Evolutionary conservation across 1,140 invertebrate species (phyloP).

Genomic region (Drosophila virilis): DNA sequence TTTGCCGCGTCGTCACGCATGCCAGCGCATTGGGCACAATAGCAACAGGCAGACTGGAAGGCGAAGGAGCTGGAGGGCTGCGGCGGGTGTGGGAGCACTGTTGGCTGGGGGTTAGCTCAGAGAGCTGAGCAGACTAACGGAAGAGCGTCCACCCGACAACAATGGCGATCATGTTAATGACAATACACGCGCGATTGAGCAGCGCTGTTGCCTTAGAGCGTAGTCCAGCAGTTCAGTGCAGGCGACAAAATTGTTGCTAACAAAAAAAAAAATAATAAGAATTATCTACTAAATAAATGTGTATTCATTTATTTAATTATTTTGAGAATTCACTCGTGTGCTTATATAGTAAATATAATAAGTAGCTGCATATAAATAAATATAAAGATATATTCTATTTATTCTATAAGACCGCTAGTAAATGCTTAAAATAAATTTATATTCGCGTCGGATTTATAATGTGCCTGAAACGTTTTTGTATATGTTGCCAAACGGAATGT

Average conservation of each 20-base stretch:
- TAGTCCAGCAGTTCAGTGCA: slow-evolving; percentile 11
- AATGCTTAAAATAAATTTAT: not conserved
- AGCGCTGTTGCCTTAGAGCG: slow-evolving; percentile 1
- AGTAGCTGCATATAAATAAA: too few species aligned
- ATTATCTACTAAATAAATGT: not conserved
- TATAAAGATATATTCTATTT: too few species aligned
- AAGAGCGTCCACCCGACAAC: slow-evolving; percentile 42
- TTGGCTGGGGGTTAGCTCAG: not conserved
- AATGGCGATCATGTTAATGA: slow-evolving; percentile 48
- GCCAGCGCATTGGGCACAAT: slow-evolving; percentile 81
- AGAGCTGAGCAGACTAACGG: slow-evolving; percentile 13
- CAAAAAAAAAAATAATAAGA: not conserved
- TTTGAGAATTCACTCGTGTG: too few species aligned
- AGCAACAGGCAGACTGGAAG: slow-evolving; percentile 8
- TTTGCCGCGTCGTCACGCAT: slow-evolving; percentile 82
- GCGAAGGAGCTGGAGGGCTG: not conserved
- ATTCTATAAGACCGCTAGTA: not conserved
- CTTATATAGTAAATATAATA: too few species aligned
- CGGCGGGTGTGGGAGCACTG: slow-evolving; percentile 4
- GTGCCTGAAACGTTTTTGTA: not conserved
- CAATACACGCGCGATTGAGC: slow-evolving; percentile 42
- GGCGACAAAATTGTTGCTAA: slow-evolving; percentile 3
- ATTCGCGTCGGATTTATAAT: not conserved
- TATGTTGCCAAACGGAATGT: not conserved
- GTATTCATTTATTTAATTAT: too few species aligned